Evolutionary conservation across 1,140 invertebrate genomes (phyloP).

Genomic region (Cotesia vestalis): DNA sequence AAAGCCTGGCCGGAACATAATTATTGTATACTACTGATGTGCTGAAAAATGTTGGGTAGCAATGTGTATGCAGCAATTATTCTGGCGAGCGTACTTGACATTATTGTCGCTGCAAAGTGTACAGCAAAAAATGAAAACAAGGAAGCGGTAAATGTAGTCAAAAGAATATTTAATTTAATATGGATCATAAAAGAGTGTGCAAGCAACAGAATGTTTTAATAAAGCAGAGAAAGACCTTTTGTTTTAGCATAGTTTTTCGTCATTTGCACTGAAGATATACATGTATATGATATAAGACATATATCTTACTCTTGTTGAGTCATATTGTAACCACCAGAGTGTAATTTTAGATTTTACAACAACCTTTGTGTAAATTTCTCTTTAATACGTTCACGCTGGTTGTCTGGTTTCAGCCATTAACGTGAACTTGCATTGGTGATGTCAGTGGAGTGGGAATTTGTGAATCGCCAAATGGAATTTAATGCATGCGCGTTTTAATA

Average conservation of each 20-base stretch:
- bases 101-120: neutral
- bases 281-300: too few relatives aligned
- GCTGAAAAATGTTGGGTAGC: neutral
- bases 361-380: conserved; percentile 27
- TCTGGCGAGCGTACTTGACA: conserved; percentile 5
- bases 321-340: conserved; percentile 7
- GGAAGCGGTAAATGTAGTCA: neutral
- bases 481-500: conserved; percentile 4
- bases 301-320: neutral
- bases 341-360: conserved; percentile 32
- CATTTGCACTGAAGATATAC: neutral
- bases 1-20: neutral
- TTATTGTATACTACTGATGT: neutral
- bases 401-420: conserved; percentile 25
- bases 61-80: conserved; percentile 3
- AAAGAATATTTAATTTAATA: neutral
- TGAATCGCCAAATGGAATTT: conserved; percentile 5
- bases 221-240: neutral
- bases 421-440: too few relatives aligned
- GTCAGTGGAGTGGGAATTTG: too few relatives aligned
- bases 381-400: neutral
- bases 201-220: neutral
- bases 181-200: conserved; percentile 1
- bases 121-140: conserved; percentile 1
- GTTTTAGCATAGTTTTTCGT: neutral